A percentile compares a stretch with the other conserved stretches of the same genome.
Conservation (phyloP, 2,797 vertebrate species). For the Coranthus polyacanthus region DNA sequence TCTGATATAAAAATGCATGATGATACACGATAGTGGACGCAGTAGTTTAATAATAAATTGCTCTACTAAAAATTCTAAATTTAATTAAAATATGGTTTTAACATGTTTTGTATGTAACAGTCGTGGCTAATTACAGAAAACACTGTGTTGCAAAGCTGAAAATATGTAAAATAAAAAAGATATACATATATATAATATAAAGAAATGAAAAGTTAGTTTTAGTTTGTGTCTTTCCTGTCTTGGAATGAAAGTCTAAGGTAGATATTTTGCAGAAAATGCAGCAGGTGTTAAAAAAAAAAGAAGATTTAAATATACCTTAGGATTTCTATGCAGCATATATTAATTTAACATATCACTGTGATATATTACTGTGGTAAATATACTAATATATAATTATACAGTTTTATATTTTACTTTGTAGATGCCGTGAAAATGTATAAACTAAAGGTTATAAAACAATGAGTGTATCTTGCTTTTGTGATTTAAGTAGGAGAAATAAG, state of each 20-base stretch:
- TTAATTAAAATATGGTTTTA: background rate
- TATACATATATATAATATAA: too few species aligned
- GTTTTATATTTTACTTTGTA: background rate
- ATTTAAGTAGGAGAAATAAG: conserved; percentile 21
- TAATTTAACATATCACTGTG: background rate
- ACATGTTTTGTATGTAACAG: too few species aligned
- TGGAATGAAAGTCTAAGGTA: background rate
- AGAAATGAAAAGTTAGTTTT: background rate
- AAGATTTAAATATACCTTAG: background rate
- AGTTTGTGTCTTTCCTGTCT: background rate
- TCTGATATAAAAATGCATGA: conserved; percentile 2
- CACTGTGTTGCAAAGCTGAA: background rate
- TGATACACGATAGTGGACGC: background rate
- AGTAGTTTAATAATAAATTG: background rate
- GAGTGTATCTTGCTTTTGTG: conserved; percentile 1
- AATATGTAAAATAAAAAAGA: background rate
- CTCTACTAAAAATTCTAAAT: background rate
- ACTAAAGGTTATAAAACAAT: conserved; percentile 11
- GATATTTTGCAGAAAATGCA: conserved; percentile 11
- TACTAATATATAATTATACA: conserved; percentile 13
- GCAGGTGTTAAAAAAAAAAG: background rate
- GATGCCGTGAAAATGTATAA: conserved; percentile 3
- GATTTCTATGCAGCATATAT: background rate
- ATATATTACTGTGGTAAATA: background rate
- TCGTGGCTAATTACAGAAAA: background rate